Evolutionary conservation across 2,113 vertebrate species (phyloP).

Genomic region (Phylloscopus trochiloides): DNA sequence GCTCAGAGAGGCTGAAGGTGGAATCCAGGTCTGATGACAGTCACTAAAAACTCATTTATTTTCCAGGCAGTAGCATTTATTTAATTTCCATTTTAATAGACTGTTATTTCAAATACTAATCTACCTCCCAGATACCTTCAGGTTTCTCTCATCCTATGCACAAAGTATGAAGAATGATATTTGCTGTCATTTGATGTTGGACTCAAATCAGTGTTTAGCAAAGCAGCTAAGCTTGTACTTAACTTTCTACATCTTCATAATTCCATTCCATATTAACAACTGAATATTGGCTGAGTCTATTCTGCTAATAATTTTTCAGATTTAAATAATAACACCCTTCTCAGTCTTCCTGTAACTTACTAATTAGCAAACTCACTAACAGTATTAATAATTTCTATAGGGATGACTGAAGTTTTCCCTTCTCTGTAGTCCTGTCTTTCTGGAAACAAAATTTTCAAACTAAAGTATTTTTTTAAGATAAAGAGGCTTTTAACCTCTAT

Average conservation of each 20-base stretch:
- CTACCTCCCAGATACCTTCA: slow-evolving; percentile 7
- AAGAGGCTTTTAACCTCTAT: neutral
- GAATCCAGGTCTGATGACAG: slow-evolving; percentile 34
- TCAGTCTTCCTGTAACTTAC: neutral
- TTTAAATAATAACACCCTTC: neutral
- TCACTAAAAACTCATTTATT: slow-evolving; percentile 51
- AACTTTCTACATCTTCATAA: neutral
- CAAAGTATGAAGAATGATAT: neutral
- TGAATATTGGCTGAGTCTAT: neutral
- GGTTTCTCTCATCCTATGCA: neutral
- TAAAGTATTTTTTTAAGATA: neutral
- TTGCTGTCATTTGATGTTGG: neutral
- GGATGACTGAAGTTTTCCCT: neutral
- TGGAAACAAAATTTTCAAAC: neutral
- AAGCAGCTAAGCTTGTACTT: neutral
- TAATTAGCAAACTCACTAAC: neutral
- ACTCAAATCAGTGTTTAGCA: neutral
- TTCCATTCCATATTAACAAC: neutral
- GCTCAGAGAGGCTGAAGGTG: slow-evolving; percentile 14
- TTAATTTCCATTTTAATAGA: slow-evolving; percentile 63
- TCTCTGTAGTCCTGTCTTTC: neutral
- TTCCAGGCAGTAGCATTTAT: slow-evolving; percentile 51
- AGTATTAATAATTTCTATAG: neutral
- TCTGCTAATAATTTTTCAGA: neutral
- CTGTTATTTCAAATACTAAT: slow-evolving; percentile 22